Base-by-base conservation (phyloP, 2,888 invertebrate genomes). In the Helobdella robusta region DNA sequence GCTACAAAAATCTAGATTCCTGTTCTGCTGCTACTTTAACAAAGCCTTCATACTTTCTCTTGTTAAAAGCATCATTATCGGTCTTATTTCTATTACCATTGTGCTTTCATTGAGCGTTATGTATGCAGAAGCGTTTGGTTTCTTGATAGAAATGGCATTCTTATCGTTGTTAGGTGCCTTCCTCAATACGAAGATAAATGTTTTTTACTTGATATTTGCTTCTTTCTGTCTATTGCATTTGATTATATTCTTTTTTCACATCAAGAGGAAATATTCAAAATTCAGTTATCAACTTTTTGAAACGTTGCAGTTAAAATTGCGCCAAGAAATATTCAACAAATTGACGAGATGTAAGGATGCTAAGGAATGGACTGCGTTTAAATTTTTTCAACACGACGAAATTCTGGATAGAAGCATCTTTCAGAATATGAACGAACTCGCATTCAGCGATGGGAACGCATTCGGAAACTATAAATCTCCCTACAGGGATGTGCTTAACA, bases 91-190 rank as follows among this genome's bases (percentile, higher is more conserved):
- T 34, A 62, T 71, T 20, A 48, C 66, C 15, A 60, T 56, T 30
- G 61, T 71, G 59, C 54, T 60, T 40, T 66, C 67, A 28, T 25
- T 71, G 8, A 64, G 75, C 2, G 64, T 77, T 52, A 69, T 78
- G 65, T 73, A 75, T 59, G 75, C 75, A 0, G 78, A 77, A 67
- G 73, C 74, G 1, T 68, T 73, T 23, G 76, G 75, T 4, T 71
- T 77, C 18, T 66, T 76, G 18, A 73, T 76, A 5, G 76, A 78
- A 67, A 73, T 76, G 6, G 65, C 74, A 65, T 74, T 75, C n/a
- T 75, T 76, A 62, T 75, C 76, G 0, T 73, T 77, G 73, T 75
- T 77, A 74, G 77, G 78, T 0, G 75, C 77, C 50, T 74, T 77
- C 30, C 74, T 78, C 8, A 78, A 77, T 59, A 77, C 76, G 0